Evolutionary conservation across 2,888 invertebrate species (phyloP).

Genomic region (Linnaemya tessellans): DNA sequence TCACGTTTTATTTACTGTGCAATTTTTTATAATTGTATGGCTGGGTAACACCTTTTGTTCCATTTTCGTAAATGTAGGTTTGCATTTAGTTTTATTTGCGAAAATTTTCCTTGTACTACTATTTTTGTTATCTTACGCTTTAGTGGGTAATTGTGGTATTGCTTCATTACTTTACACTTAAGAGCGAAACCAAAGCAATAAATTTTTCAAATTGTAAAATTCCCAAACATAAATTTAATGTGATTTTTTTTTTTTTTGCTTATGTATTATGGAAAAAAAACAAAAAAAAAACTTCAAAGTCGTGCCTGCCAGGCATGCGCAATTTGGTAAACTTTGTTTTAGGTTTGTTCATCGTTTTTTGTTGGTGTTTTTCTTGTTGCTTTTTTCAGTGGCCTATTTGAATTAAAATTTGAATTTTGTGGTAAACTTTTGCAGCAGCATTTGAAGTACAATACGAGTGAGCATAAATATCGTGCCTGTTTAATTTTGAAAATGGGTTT

Average conservation of each 20-base stretch:
- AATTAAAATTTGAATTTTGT: constrained; percentile 30
- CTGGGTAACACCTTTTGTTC: constrained; percentile 54
- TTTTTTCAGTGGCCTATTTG: constrained; percentile 50
- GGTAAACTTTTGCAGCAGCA: not conserved
- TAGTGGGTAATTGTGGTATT: constrained; percentile 41
- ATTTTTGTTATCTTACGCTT: constrained; percentile 26
- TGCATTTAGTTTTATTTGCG: not conserved
- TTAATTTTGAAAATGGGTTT: constrained; percentile 43
- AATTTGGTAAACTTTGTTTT: constrained; percentile 8
- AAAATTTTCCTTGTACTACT: constrained; percentile 32
- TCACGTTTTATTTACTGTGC: not conserved
- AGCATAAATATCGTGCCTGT: constrained; percentile 45
- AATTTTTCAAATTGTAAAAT: constrained; percentile 39
- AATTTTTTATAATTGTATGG: not conserved
- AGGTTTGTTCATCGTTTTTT: constrained; percentile 3
- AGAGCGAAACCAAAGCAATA: constrained; percentile 15
- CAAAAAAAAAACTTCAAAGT: constrained; percentile 29
- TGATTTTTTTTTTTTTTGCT: not conserved
- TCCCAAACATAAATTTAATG: constrained; percentile 37
- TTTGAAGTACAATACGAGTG: not conserved
- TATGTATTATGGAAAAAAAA: not conserved
- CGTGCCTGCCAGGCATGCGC: constrained; percentile 62
- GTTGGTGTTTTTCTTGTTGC: not conserved
- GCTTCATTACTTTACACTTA: constrained; percentile 48
- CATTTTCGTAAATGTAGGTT: constrained; percentile 39